Conservation (phyloP, 2,113 vertebrate genomes). For the Percopsis transmontana region DNA sequence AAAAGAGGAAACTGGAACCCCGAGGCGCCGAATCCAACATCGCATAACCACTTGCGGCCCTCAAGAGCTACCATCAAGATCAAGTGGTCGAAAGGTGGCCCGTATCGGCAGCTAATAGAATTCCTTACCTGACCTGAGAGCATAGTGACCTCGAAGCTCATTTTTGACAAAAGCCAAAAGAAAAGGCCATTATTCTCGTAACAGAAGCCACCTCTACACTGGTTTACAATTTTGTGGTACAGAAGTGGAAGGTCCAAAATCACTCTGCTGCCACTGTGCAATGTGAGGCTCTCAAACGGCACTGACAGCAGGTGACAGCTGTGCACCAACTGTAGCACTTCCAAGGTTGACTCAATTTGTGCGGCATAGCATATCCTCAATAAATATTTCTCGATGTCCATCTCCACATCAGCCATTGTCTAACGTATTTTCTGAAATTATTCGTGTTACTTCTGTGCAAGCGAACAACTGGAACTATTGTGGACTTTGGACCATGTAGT, state of each 20-base stretch:
- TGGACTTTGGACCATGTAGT: neutral
- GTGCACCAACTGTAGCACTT: conserved; percentile 62
- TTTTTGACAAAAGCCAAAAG: conserved; percentile 70
- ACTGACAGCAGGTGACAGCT: conserved; percentile 70
- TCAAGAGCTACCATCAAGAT: conserved; percentile 66
- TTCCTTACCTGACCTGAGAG: conserved; percentile 71
- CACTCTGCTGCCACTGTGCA: conserved; percentile 72
- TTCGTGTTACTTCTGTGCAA: too few species aligned
- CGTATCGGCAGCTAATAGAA: conserved; percentile 45
- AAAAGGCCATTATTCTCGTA: conserved; percentile 80
- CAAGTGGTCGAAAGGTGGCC: conserved; percentile 76
- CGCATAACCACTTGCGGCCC: conserved; percentile 72
- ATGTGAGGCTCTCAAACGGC: conserved; percentile 75
- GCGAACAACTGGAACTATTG: neutral
- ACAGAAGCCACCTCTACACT: conserved; percentile 74
- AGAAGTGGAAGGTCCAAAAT: conserved; percentile 44
- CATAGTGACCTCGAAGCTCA: conserved; percentile 70
- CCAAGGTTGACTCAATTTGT: conserved; percentile 36
- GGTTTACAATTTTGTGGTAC: conserved; percentile 77
- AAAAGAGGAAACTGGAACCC: conserved; percentile 70
- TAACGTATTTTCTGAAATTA: neutral
- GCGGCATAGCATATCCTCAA: conserved; percentile 61
- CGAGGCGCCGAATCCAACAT: conserved; percentile 71
- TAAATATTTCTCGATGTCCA: conserved; percentile 72
- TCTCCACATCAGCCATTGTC: conserved; percentile 18